Evolutionary conservation across 2,797 vertebrate species (phyloP), one percentile per base, ranked within the genome.

Genomic region (Anniella stebbinsi): DNA sequence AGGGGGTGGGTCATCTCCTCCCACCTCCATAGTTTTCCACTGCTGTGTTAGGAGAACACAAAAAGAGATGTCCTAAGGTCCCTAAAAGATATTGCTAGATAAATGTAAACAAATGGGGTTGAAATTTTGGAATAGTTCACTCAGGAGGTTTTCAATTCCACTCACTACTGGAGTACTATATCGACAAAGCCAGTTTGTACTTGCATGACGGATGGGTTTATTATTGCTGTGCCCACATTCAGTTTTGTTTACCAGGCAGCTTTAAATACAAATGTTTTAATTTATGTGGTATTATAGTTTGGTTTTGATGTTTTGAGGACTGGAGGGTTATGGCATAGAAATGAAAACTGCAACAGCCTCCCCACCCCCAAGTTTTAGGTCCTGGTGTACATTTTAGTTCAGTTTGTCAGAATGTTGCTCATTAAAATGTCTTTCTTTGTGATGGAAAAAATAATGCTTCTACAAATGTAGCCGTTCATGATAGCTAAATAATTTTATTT

Each of bases 291-390:
- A 51, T 66, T 73, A 75, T 70, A 78, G 33, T 75, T 81, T 87
- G n/a, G 70, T 81, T 76, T 75, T 90, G 45, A 76, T 63, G 80
- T 67, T 89, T 89, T 89, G 51, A n/a, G 69, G 57, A 60, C 41
- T 89, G 83, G 36, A 41, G 60, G 36, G 78, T 83, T 90, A 36
- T 75, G 51, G 80, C 70, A 69, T 83, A 57, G 80, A 76, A 90
- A 90, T 83, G 70, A 90, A 67, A 67, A 90, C 51, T 23, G 38
- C 72, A 33, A 21, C 28, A 75, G 9, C 67, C 33, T 81, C 66
- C 45, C 45, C 45, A 6, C 45, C 45, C 45, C 28, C 83, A 45
- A 25, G 21, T 77, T 57, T 83, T 45, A 82, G 78, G 7, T 28
- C 78, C n/a, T 82, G 25, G 12, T 28, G 25, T 72, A 51, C 48